phyloP scores from a whole-genome alignment of 2,888 invertebrate species.

The Dryomyza anilis region DNA sequence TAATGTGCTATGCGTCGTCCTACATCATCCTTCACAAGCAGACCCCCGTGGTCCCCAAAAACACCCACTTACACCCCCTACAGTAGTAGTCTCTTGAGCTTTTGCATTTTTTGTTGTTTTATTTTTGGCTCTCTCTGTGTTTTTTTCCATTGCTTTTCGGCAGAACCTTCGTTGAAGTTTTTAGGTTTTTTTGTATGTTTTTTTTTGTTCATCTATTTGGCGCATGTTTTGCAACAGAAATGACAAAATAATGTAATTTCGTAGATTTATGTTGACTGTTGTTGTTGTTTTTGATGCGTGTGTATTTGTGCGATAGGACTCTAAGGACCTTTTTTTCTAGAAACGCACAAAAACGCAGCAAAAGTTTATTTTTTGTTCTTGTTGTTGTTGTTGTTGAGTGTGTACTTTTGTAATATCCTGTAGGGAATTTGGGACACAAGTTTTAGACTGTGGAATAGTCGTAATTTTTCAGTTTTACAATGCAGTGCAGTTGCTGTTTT shows the following conservation, averaged over 20 bases:
- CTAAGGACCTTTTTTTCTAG: slow-evolving; percentile 7
- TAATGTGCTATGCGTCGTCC: neutral
- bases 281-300: neutral
- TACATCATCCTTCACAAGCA: neutral
- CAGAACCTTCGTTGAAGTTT: no score
- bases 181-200: neutral
- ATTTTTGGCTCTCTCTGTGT: neutral
- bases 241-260: slow-evolving; percentile 36
- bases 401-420: neutral
- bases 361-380: neutral
- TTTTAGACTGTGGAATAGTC: slow-evolving; percentile 9
- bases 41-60: neutral
- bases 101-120: neutral
- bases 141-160: neutral
- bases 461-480: slow-evolving; percentile 3
- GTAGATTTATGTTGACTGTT: slow-evolving; percentile 31
- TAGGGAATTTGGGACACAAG: slow-evolving; percentile 30
- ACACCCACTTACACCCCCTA: neutral
- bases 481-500: neutral
- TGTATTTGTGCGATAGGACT: no score
- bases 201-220: slow-evolving; percentile 2
- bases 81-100: neutral
- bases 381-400: neutral
- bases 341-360: slow-evolving; percentile 18
- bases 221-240: slow-evolving; percentile 16